Base-by-base conservation (phyloP, 2,113 vertebrate species). In the Entelurus aequoreus region DNA sequence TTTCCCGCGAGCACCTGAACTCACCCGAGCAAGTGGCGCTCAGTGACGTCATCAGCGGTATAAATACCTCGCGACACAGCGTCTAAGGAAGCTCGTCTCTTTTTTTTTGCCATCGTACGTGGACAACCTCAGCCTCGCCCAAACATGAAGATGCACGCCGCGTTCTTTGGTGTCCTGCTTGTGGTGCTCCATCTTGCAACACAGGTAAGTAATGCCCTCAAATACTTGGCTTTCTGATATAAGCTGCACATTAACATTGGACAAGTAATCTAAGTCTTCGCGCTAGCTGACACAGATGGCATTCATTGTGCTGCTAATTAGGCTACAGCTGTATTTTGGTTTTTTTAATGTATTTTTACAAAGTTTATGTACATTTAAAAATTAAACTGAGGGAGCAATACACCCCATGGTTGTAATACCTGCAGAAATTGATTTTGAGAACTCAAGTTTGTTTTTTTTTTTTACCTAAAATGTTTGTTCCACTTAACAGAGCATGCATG, bases 81-180 rank as follows among this genome's bases (percentile, higher is more conserved):
- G 0, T 0, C 0, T 37, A 12, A 50, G 49, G 57, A 56, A 46
- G 8, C 13, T 14, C 0, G 16, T 55, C 8, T 28, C 28, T 19
- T 36, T 1, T 19, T 36, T 1, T 0, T 28, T 4, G 1, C 4
- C 5, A 0, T 6, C 5, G 4, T 13, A 12, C 13, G 8, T 0
- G 10, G 51, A 12, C 40, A 8, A 46, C 6, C n/a, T 37, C 1
- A 21, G 6, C 19, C 42, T 21, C 37, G 3, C 15, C n/a, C 6
- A 51, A 79, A 62, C 13, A 90, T 88, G 86, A 82, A 53, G 56
- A 6, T 81, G 59, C 56, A 40, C 6, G 2, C 65, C 0, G 19
- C 13, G 21, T 71, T 16, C 52, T 1, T 90, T 5, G 78, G 66
- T 28, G 12, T 73, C 50, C 37, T 88, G 6, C 48, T 90, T 16